Evolutionary conservation across 2,797 vertebrate species (phyloP).

Genomic region (Eupleurogrammus muticus): DNA sequence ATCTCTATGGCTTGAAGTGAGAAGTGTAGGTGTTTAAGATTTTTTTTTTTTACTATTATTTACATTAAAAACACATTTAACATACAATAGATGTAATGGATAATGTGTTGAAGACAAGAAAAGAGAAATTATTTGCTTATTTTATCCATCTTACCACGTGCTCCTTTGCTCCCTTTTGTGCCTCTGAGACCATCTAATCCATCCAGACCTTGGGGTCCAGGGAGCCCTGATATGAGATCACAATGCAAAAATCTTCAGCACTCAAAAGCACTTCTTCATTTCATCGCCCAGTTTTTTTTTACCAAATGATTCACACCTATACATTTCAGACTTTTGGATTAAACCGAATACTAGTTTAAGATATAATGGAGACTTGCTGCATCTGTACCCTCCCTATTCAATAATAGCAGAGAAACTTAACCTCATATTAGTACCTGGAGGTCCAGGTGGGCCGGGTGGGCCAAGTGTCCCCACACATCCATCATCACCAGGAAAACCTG

Average conservation of each 20-base stretch:
- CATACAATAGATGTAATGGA: neutral
- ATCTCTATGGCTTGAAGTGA: conserved; percentile 38
- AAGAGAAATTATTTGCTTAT: neutral
- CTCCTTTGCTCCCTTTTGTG: conserved; percentile 65
- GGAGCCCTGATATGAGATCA: conserved; percentile 46
- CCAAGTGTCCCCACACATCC: conserved; percentile 59
- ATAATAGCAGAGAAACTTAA: neutral
- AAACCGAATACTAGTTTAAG: too few relatives aligned
- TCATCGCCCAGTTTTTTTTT: neutral
- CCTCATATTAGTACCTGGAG: conserved; percentile 52
- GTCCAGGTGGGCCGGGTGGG: conserved; percentile 54
- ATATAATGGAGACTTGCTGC: neutral
- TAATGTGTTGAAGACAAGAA: neutral
- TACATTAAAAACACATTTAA: neutral
- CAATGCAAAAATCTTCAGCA: conserved; percentile 1
- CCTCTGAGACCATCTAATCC: conserved; percentile 75
- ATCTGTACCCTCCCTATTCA: neutral
- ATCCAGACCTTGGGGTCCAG: conserved; percentile 65
- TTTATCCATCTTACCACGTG: conserved; percentile 50
- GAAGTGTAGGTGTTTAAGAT: neutral
- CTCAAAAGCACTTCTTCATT: neutral
- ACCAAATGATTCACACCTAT: neutral
- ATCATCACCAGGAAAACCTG: conserved; percentile 55
- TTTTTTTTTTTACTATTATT: neutral
- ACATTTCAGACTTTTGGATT: neutral